These are phyloP conservation scores for Molanna angustata DNA, from an alignment of 2,888 invertebrate species.

Conservation along the genomic window DNA sequence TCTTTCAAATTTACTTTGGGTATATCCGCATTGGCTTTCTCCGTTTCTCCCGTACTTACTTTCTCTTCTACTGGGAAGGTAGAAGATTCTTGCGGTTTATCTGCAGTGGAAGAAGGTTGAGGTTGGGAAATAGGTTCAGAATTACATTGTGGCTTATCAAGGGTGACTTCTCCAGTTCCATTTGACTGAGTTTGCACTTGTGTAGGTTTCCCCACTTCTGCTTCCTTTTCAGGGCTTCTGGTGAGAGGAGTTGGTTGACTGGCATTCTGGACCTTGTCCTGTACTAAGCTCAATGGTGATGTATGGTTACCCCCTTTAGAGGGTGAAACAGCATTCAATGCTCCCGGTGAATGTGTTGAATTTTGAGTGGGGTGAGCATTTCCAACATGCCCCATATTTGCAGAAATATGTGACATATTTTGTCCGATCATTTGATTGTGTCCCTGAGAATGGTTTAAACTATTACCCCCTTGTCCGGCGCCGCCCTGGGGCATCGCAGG, in stretches of 20 bases:
- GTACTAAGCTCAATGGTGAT: conserved; percentile 51
- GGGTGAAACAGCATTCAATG: conserved; percentile 4
- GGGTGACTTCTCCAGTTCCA: conserved; percentile 45
- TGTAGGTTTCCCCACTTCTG: neutral
- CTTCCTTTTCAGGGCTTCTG: conserved; percentile 14
- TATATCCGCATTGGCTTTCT: neutral
- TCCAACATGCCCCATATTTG: neutral
- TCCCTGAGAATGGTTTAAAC: conserved; percentile 20
- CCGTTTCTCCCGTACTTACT: neutral
- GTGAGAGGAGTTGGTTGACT: conserved; percentile 48
- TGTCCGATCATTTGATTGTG: conserved; percentile 37
- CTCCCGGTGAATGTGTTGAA: neutral
- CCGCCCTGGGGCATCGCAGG: conserved; percentile 55
- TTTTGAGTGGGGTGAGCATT: neutral
- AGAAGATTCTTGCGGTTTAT: no score
- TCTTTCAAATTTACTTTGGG: neutral
- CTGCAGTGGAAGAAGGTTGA: no score
- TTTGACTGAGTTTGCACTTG: conserved; percentile 40
- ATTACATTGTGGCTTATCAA: neutral
- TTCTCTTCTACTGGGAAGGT: conserved; percentile 8
- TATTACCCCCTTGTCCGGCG: conserved; percentile 27
- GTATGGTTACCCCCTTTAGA: conserved; percentile 35
- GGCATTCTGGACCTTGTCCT: conserved; percentile 41
- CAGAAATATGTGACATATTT: conserved; percentile 34
- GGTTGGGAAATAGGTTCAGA: no score